These are phyloP conservation scores for Marasmarcha lunaedactyla DNA, from an alignment of 2,888 invertebrate species.

Conservation along the genomic window DNA sequence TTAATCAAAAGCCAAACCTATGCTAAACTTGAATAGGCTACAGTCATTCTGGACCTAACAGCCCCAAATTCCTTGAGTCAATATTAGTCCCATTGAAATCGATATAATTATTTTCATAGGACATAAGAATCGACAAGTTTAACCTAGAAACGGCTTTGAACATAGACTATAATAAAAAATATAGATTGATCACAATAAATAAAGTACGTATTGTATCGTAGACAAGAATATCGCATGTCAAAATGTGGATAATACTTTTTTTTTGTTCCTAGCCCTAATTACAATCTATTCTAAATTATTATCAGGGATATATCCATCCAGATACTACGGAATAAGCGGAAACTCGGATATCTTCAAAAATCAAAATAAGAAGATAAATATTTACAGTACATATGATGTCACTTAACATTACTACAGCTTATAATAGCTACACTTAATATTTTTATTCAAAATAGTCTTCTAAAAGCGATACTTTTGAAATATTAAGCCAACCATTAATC, in stretches of 20 bases:
- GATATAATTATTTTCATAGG: too few relatives aligned
- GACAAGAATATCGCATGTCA: slow-evolving; percentile 51
- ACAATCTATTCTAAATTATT: slow-evolving; percentile 59
- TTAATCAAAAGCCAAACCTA: too few relatives aligned
- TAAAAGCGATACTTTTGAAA: slow-evolving; percentile 38
- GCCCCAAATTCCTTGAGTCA: too few relatives aligned
- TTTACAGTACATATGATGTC: slow-evolving; percentile 43
- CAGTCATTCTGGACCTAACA: too few relatives aligned
- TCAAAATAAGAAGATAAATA: slow-evolving; percentile 36
- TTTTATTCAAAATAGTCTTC: slow-evolving; percentile 41
- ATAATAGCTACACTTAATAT: slow-evolving; percentile 31
- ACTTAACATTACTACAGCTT: slow-evolving; percentile 45
- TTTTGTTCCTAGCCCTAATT: slow-evolving; percentile 51
- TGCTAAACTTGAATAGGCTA: too few relatives aligned
- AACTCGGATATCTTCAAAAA: slow-evolving; percentile 29
- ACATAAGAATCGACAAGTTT: too few relatives aligned
- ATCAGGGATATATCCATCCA: slow-evolving; percentile 39
- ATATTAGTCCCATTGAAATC: too few relatives aligned
- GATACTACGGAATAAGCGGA: slow-evolving; percentile 7
- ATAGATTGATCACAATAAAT: too few relatives aligned
- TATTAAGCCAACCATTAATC: slow-evolving; percentile 18
- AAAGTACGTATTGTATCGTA: too few relatives aligned
- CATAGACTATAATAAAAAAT: too few relatives aligned
- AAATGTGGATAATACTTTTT: slow-evolving; percentile 65
- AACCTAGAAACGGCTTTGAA: too few relatives aligned